phyloP scores from a whole-genome alignment of 2,888 invertebrate species.

The Harpalus rufipes region DNA sequence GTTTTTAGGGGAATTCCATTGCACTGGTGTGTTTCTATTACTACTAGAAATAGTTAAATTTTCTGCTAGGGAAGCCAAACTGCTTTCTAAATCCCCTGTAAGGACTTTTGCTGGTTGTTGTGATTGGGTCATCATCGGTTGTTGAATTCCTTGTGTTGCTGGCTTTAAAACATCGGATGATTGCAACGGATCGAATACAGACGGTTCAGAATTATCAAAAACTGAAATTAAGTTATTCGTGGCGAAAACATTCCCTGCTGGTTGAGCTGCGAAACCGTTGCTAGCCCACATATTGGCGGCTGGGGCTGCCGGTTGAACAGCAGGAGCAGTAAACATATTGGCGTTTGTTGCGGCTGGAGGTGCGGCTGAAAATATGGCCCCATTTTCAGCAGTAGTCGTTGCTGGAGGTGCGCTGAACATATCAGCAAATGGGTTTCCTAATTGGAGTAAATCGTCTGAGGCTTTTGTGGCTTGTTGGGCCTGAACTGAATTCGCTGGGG shows the following conservation, averaged over 20 bases:
- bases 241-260: constrained; percentile 69
- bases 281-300: constrained; percentile 73
- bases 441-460: constrained; percentile 91
- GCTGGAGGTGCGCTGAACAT: constrained; percentile 76
- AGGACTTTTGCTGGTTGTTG: constrained; percentile 81
- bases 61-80: constrained; percentile 94
- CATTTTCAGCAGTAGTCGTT: constrained; percentile 31
- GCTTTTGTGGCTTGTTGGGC: constrained; percentile 80
- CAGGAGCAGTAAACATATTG: constrained; percentile 70
- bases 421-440: constrained; percentile 95
- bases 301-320: constrained; percentile 66
- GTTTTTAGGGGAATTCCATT: constrained; percentile 89
- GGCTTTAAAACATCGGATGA: constrained; percentile 82
- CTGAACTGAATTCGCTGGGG: constrained; percentile 77
- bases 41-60: constrained; percentile 92
- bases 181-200: constrained; percentile 80
- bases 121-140: constrained; percentile 72
- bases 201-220: constrained; percentile 78
- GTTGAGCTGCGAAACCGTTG: constrained; percentile 73
- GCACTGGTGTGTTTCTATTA: constrained; percentile 82
- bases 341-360: constrained; percentile 70
- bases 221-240: constrained; percentile 77
- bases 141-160: constrained; percentile 71
- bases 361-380: constrained; percentile 69
- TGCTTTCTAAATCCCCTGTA: constrained; percentile 95